Base-by-base conservation (phyloP, 2,888 invertebrate genomes). In the Drosophila mayaguana region DNA sequence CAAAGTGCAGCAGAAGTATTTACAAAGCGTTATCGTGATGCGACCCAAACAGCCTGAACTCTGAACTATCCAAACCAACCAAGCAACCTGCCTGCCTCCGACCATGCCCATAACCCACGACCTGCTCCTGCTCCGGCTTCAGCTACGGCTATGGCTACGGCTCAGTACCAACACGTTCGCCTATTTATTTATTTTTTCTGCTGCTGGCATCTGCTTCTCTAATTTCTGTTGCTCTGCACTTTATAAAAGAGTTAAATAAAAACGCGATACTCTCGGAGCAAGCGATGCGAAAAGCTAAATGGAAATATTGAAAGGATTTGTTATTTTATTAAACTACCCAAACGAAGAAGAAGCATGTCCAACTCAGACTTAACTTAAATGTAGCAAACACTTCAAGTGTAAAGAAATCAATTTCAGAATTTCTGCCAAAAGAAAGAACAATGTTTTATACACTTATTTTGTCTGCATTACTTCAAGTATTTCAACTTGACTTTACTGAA, bases 1-100 rank as follows among this genome's bases (percentile, higher is more conserved):
- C 85, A 89, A 88, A 89, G 90, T 85, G 88, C 90, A 88, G 85
- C 85, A 88, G 87, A 88, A 84, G 90, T 84, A 84, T 84, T 84
- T 84, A 89, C 84, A 87, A 89, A 84, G 84, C 88, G 88, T 84
- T 85, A 85, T 85, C 84, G 79, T 82, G 89, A 87, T 89, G 81
- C 72, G 74, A 76, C 86, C 75, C 70, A 65, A 79, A 68, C 77
- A 63, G 71, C 65, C 79, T 62, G 84, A 88, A 82, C 81, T 84
- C 68, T 77, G 72, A 73, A 75, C 83, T 71, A 45, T 63, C 69
- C 65, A 73, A 42, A 11, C 55, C 38, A 55, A 43, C 51, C 63
- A 28, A 28, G 8, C 76, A 38, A 11, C 50, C 38, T 51, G 40
- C 50, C 63, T 25, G 18, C 51, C 28, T 7, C 20, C 43, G 25